phyloP scores from a whole-genome alignment of 2,888 invertebrate species.

The Ceramica pisi region DNA sequence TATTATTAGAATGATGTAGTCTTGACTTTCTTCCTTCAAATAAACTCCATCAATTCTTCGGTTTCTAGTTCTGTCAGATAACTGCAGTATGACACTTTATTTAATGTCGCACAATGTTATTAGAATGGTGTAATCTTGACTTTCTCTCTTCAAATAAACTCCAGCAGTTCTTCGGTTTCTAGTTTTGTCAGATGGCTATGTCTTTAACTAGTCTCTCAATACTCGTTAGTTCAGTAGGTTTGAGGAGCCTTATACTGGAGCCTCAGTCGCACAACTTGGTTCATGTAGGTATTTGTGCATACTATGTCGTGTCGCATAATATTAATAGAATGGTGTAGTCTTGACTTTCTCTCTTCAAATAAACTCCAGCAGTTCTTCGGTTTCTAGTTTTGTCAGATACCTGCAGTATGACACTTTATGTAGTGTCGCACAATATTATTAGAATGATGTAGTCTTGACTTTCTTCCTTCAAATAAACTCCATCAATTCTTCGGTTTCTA shows the following conservation, averaged over 20 bases:
- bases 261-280: no score
- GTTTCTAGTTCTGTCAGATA: no score
- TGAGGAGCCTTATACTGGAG: no score
- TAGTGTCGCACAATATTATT: no score
- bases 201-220: no score
- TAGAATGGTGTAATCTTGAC: background rate
- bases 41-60: no score
- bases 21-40: constrained; percentile 4
- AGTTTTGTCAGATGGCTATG: background rate
- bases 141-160: constrained; percentile 5
- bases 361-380: background rate
- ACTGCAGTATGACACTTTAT: background rate
- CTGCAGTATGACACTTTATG: no score
- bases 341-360: background rate
- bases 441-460: constrained; percentile 14
- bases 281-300: no score
- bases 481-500: background rate
- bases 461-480: constrained; percentile 14
- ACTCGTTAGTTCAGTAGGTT: no score
- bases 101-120: background rate
- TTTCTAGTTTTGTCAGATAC: background rate
- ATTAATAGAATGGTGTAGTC: background rate
- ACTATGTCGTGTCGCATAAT: background rate
- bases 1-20: background rate
- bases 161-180: constrained; percentile 4